Conservation (phyloP, 2,113 vertebrate species). For the Peucedramus taeniatus region DNA sequence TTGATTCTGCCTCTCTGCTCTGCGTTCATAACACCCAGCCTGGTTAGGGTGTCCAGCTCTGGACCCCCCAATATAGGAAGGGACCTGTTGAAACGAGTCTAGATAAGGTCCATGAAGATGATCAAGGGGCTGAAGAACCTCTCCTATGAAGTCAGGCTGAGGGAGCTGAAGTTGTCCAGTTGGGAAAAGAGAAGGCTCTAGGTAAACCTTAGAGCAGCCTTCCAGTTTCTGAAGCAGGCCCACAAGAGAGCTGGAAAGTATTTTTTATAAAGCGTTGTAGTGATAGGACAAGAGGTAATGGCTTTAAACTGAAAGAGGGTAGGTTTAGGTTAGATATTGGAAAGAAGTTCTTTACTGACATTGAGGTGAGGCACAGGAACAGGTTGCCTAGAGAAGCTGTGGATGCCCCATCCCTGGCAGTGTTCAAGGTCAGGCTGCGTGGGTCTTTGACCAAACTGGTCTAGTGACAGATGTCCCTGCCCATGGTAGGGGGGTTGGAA, state of each 20-base stretch:
- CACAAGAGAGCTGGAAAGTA: not conserved
- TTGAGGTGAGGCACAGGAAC: not conserved
- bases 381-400: not conserved
- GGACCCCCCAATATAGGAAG: accelerated
- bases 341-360: not conserved
- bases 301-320: not conserved
- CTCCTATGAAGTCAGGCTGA: not conserved
- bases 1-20: not conserved
- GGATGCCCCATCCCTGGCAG: no score
- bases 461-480: not conserved
- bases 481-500: no score
- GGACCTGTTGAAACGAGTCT: accelerated
- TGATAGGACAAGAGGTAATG: not conserved
- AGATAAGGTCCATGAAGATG: accelerated
- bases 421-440: not conserved
- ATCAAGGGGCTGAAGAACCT: not conserved
- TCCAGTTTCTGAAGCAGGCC: not conserved
- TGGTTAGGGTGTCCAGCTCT: not conserved
- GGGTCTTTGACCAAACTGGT: not conserved
- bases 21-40: not conserved
- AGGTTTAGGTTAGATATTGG: not conserved
- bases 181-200: not conserved
- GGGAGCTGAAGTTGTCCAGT: not conserved
- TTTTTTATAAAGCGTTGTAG: not conserved
- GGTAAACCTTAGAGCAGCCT: not conserved